phyloP scores from a whole-genome alignment of 2,113 vertebrate species.

The Campylomormyrus tamandua region DNA sequence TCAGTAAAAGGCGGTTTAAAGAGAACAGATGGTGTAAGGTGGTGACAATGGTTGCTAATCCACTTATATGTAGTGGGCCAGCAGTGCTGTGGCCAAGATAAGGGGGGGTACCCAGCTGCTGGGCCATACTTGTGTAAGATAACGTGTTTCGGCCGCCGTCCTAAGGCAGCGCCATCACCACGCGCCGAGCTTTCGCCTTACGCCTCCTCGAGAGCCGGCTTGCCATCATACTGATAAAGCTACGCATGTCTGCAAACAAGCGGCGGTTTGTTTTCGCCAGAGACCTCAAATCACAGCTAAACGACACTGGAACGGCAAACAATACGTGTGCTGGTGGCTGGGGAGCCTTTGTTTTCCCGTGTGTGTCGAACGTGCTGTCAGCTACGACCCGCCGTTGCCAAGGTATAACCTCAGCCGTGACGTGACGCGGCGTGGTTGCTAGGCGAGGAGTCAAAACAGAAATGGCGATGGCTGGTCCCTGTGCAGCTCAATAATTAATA shows the following conservation, averaged over 20 bases:
- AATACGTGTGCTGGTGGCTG: not conserved
- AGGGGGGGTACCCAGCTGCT: not conserved
- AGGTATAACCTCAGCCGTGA: slow-evolving; percentile 47
- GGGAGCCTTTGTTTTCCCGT: slow-evolving; percentile 9
- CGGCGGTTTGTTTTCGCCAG: not conserved
- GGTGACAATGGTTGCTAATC: slow-evolving; percentile 45
- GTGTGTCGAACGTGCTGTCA: slow-evolving; percentile 16
- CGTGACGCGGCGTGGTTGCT: slow-evolving; percentile 49
- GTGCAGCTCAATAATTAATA: slow-evolving; percentile 53
- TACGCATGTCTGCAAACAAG: not conserved
- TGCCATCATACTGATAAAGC: not conserved
- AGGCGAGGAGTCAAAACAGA: slow-evolving; percentile 42
- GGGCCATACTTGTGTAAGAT: not conserved
- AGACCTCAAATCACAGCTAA: not conserved
- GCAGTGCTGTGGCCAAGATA: slow-evolving; percentile 27
- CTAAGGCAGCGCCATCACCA: not conserved
- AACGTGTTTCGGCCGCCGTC: not conserved
- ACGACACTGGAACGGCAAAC: not conserved
- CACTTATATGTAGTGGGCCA: slow-evolving; percentile 46
- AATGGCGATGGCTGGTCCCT: not conserved
- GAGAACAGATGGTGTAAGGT: slow-evolving; percentile 52
- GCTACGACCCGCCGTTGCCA: slow-evolving; percentile 43
- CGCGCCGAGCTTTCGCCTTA: not conserved
- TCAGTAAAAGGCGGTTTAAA: slow-evolving; percentile 30
- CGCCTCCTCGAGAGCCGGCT: not conserved